Evolutionary conservation across 2,888 invertebrate genomes (phyloP), one percentile per base, ranked within the genome.

Genomic region (Spisula solida): DNA sequence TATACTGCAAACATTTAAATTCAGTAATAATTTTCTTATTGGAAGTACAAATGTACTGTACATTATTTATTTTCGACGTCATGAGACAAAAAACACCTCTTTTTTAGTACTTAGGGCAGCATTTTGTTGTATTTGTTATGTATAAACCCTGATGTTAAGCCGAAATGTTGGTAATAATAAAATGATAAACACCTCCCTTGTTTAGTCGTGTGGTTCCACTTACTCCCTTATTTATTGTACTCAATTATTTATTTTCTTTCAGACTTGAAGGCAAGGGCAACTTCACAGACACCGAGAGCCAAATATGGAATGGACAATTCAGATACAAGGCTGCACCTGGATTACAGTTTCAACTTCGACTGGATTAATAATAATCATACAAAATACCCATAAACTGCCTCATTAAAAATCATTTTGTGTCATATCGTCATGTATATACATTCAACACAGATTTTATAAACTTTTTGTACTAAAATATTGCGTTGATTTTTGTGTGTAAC

Each of bases 261-360:
- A 96, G 96, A 87, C 89, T 96, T 89, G 96, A 96, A 90, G 96
- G 96, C 2, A 95, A 95, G n/a, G 96, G 96, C 25, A 92, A 96
- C 78, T 96, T 96, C 88, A 95, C 94, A n/a, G 96, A 96, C 92
- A 96, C 96, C 56, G 96, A 96, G 25, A 94, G 93, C 6, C 96
- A 96, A 86, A 92, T 94, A 12, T 96, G 96, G 96, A 93, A 93
- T 6, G 96, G 96, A 29, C 95, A 94, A n/a, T 96, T 96, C 90
- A 92, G 95, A 88, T 96, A 96, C 87, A 95, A 95, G 88, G 95
- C 96, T 8, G 96, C 96, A n/a, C 96, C 96, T n/a, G 96, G 96
- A n/a, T 93, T 96, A 10, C 93, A 95, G 82, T 96, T 96, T 90
- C 96, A 96, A 90, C 92, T 96, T 1, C 91, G 93, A 80, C 89